Evolutionary conservation across 2,888 invertebrate species (phyloP), one percentile per base, ranked within the genome.

Genomic region (Chalcis sispes): DNA sequence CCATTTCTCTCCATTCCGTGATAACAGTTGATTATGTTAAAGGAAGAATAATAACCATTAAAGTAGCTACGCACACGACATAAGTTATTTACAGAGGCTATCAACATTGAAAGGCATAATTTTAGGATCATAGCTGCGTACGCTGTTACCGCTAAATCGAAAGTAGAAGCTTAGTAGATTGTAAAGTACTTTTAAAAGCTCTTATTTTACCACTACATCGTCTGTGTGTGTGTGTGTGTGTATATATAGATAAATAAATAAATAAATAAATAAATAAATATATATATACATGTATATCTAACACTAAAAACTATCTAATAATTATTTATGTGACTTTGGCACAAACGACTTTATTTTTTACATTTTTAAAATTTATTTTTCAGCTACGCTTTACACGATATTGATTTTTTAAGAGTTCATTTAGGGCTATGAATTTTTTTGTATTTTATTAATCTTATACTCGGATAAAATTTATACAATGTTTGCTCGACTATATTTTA

Each of bases 41-140:
- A 75, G 75, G 58, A 75, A 71, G 75, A 75, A 75, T 75, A 75
- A 75, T 75, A 71, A 71, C 46, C 75, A 52, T 65, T 75, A 75
- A 75, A 75, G 69, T 56, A 48, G 69, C 54, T 52, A 46, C 66
- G 59, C 65, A 61, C 40, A 40, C 29, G 71, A 66, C 66, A 59
- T 61, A 29, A 66, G 75, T 75, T 75, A 75, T 75, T 75, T 75
- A 71, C 70, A 65, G 66, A 71, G 32, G 71, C 71, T 54, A 75
- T 66, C 75, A 75, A 66, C 65, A 59, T 71, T 52, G 18, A 18
- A 23, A 50, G 40, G 71, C 65, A 71, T 75, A 75, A 75, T 75
- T 75, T 75, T 71, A 71, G 50, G 59, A 25, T 70, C 70, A 59
- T 65, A 65, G 54, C 54, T 15, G 59, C 59, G 25, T 32, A n/a